These are phyloP conservation scores for Pan troglodytes DNA, from an alignment of 2,113 vertebrate species.

Conservation along the genomic window NHGRI_mPanTro3-v2.1_pri NC_072416.2:79976001-79976500, in stretches of 20 bases:
- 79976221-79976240: neutral
- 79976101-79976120: neutral
- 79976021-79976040: no score
- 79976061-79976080: neutral
- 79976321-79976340: neutral
- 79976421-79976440: neutral
- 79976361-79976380: neutral
- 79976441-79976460: rapidly evolving
- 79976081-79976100: neutral
- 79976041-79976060: no score
- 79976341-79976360: neutral
- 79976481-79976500: rapidly evolving
- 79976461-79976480: neutral
- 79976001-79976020: no score
- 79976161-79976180: neutral
- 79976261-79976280: neutral
- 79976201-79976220: neutral
- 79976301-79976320: neutral
- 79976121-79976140: neutral
- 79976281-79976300: neutral
- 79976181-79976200: neutral
- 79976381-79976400: neutral
- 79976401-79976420: neutral
- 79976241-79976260: neutral
- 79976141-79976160: neutral